Evolutionary conservation across 2,888 invertebrate genomes (phyloP).

Genomic region (Andrena minutula): DNA sequence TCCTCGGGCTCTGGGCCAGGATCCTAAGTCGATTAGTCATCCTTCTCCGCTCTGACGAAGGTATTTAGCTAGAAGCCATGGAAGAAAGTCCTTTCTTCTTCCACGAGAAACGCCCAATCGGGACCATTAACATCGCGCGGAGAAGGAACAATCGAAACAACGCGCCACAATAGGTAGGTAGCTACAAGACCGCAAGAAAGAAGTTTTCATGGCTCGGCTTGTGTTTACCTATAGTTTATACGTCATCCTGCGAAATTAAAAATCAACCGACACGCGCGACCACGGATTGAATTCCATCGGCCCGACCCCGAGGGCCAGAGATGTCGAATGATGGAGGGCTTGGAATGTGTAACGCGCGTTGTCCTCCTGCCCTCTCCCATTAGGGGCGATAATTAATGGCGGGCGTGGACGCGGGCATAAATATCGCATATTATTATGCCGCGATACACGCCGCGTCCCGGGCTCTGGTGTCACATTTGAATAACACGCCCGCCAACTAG

Average conservation of each 20-base stretch:
- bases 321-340: background rate
- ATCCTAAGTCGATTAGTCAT: constrained; percentile 6
- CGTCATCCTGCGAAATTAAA: background rate
- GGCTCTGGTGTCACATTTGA: constrained; percentile 82
- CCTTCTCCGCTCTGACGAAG: background rate
- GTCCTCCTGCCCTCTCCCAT: constrained; percentile 71
- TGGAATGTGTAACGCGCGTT: constrained; percentile 68
- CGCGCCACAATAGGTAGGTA: background rate
- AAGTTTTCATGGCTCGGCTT: background rate
- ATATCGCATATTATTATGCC: constrained; percentile 74
- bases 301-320: background rate
- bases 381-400: constrained; percentile 78
- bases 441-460: constrained; percentile 66
- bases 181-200: background rate
- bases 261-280: background rate
- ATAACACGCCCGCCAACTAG: constrained; percentile 83
- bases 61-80: background rate
- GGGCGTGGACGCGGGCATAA: constrained; percentile 70
- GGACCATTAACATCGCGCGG: background rate
- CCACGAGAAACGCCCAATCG: background rate
- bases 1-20: background rate
- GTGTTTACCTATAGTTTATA: too few species aligned
- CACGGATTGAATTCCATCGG: background rate
- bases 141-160: background rate
- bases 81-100: background rate